Conservation (phyloP, 1,140 invertebrate genomes). For the Brachionus koreanus region DNA sequence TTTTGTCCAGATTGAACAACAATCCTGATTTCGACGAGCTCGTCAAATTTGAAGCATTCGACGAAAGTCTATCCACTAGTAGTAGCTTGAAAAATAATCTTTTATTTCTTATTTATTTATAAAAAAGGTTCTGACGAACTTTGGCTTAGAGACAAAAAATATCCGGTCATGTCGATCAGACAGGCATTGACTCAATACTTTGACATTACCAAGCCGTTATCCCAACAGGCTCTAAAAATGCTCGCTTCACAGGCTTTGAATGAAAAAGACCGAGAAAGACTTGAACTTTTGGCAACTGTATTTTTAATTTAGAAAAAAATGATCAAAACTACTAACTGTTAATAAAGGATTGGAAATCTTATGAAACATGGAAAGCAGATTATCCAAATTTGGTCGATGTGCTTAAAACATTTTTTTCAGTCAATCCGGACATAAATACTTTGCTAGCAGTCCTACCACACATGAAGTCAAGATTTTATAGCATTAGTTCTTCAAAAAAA, state of each 20-base stretch:
- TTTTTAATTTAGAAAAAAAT: neutral
- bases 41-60: constrained; percentile 76
- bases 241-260: constrained; percentile 72
- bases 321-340: neutral
- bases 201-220: constrained; percentile 85
- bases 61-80: constrained; percentile 70
- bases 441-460: constrained; percentile 77
- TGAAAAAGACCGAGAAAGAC: constrained; percentile 70
- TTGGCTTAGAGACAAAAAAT: constrained; percentile 78
- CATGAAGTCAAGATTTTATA: constrained; percentile 86
- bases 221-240: constrained; percentile 76
- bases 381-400: constrained; percentile 92
- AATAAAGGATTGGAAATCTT: constrained; percentile 54
- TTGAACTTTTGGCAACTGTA: constrained; percentile 64
- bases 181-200: constrained; percentile 77
- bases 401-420: constrained; percentile 85
- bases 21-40: constrained; percentile 68
- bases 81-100: neutral
- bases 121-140: constrained; percentile 66
- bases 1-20: constrained; percentile 68
- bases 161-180: constrained; percentile 72
- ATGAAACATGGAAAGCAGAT: constrained; percentile 83
- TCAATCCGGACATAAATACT: constrained; percentile 75
- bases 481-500: constrained; percentile 78
- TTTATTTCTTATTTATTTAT: neutral